Evolutionary conservation across 2,113 vertebrate species (phyloP), one percentile per base, ranked within the genome.

Genomic region (Eleginops maclovinus): DNA sequence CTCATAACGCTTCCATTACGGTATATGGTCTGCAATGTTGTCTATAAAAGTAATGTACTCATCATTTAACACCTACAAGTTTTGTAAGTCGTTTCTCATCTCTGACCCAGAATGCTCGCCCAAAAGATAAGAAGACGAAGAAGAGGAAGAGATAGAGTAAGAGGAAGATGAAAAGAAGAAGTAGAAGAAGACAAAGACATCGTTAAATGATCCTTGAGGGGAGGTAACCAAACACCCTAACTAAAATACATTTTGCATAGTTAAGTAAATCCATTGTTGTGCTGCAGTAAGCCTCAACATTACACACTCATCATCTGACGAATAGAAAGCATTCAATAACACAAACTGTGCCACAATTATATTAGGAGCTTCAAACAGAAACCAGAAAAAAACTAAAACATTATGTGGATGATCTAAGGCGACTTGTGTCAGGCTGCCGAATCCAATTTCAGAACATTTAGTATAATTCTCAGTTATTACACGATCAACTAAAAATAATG

Each of bases 371-470:
- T 80, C 50, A 73, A 62, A 70, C 47, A n/a, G 24, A 0, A 79
- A 54, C 31, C n/a, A 74, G 28, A 78, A 50, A 47, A 75, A 49
- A 83, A 71, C 15, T 17, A 79, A 4, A 77, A 49, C 53, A 40
- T 1, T 6, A 77, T 31, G 22, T 19, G 26, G 24, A 43, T 63
- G 56, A 73, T 81, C 73, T 59, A 62, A 64, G 28, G 80, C 16
- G 0, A 21, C 36, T 62, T 59, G 72, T 59, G 73, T 69, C 65
- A 76, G 19, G 53, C 53, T 40, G 58, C 71, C 55, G 81, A 79
- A 89, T 70, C 77, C 73, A 87, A 88, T 87, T 83, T 76, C 51
- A 68, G 46, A 74, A 81, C 72, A 88, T 82, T 86, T 26, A 50
- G 44, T 64, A 44, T 75, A 80, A 83, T 84, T 87, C 74, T 72